Evolutionary conservation across 2,888 invertebrate species (phyloP), one percentile per base, ranked within the genome.

Genomic region (Dryocosmus kuriphilus): DNA sequence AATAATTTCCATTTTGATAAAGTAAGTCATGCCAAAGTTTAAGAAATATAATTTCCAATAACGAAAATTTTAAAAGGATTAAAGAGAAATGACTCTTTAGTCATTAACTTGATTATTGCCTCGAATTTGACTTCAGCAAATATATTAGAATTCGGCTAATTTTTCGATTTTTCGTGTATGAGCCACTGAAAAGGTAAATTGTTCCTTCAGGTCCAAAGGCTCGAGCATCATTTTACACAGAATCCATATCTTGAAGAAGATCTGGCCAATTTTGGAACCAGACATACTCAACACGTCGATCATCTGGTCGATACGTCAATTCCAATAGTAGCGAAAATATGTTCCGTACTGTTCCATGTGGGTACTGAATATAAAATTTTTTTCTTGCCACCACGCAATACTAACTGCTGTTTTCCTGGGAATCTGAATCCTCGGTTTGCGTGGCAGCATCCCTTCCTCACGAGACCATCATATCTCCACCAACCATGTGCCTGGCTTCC

Each of bases 401-500:
- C 90, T 91, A 91, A 91, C 91, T 91, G 84, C 85, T 81, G 75
- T 87, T 85, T 75, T 88, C 89, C 78, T 88, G 88, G 71, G 89
- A 89, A 80, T 85, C 86, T 76, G 84, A 77, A 84, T 89, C 89
- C 80, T 90, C 90, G 75, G 91, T 91, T 81, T 91, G 91, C 90
- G 91, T 91, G 91, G 91, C 90, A 89, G 88, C 90, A 86, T 90
- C 89, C 86, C 88, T 86, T 76, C 88, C 88, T 90, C 90, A 90
- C 90, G 90, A 89, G 81, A 84, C 86, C 79, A 85, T 84, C n/a
- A 83, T 85, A 41, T 89, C 88, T 41, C 85, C 85, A 77, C 86
- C 87, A 57, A 85, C 80, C 74, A 86, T 83, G 77, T 87, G 87
- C 75, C 87, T 88, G 76, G 89, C 88, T 77, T 91, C 90, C 91